Base-by-base conservation (phyloP, 2,797 vertebrate species). In the Pampus argenteus region DNA sequence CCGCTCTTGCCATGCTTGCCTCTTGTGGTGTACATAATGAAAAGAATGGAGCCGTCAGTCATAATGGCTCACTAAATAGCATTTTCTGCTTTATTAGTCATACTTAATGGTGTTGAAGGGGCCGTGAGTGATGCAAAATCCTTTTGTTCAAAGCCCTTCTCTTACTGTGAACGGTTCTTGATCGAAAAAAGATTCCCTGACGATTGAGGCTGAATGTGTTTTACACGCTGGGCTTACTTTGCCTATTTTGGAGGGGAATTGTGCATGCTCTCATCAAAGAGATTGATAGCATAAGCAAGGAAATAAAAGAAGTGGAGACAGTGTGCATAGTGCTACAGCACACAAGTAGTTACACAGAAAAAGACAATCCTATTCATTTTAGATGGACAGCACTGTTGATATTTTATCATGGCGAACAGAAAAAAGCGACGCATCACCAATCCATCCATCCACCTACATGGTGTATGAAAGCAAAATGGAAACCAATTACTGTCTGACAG, bases 41-140 rank as follows among this genome's bases (percentile, higher is more conserved):
- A 91, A 91, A 93, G 85, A 93, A 94, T 89, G 88, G 85, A 91
- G 87, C 91, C 81, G 88, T 93, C 93, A 93, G 86, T 88, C 84
- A 91, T 90, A 93, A 92, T 91, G 86, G 89, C 85, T 90, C 91
- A 92, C 90, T 93, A 92, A 93, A 94, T 93, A 93, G 88, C 90
- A 93, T 94, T 92, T 94, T 92, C 86, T 93, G 90, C 92, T 94
- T 94, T 95, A 95, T 94, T 95, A 94, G 92, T 94, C 91, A 93
- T 92, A 93, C 90, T 93, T 94, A 94, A 92, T 93, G 90, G 86
- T 82, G 85, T 86, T 86, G 91, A 94, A 93, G 86, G 89, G 86
- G 82, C 79, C 76, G 84, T 83, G 87, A 91, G 88, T 89, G 90
- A 91, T 90, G 87, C 76, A 84, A 91, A 92, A 87, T 84, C 84